A percentile compares a stretch with the other conserved stretches of the same genome.
phyloP scores from a whole-genome alignment of 2,888 invertebrate species.

The Thymelicus sylvestris region DNA sequence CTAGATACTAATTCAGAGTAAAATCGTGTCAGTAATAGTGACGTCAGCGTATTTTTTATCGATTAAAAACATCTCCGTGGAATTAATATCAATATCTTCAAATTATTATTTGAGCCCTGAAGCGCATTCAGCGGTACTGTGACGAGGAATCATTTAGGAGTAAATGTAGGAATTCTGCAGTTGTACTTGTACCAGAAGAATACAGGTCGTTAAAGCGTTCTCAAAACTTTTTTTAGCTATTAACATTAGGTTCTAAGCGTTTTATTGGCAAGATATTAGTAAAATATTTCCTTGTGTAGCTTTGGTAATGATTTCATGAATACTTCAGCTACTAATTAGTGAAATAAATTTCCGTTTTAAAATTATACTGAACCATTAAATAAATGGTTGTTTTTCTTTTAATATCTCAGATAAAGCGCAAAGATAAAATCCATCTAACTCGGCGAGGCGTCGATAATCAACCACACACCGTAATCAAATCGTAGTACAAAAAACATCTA shows the following conservation, averaged over 20 bases:
- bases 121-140: conserved; percentile 53
- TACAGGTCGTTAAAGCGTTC: not conserved
- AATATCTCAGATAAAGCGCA: conserved; percentile 42
- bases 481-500: conserved; percentile 64
- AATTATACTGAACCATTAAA: conserved; percentile 15
- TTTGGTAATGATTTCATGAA: no score
- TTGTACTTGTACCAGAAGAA: no score
- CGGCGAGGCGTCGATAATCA: conserved; percentile 53
- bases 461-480: conserved; percentile 64
- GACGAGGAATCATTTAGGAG: conserved; percentile 40
- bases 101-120: conserved; percentile 63
- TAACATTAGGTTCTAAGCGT: no score
- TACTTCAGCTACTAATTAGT: no score
- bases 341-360: no score
- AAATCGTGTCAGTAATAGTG: conserved; percentile 50
- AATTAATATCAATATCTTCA: conserved; percentile 73
- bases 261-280: no score
- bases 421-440: conserved; percentile 39
- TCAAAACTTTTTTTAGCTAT: no score
- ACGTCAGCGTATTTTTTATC: conserved; percentile 72
- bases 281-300: no score
- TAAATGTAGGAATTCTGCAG: not conserved
- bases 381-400: conserved; percentile 37
- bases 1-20: conserved; percentile 12
- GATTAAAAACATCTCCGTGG: conserved; percentile 63